Base-by-base conservation (phyloP, 2,113 vertebrate species). In the Dromiciops gliroides region DNA sequence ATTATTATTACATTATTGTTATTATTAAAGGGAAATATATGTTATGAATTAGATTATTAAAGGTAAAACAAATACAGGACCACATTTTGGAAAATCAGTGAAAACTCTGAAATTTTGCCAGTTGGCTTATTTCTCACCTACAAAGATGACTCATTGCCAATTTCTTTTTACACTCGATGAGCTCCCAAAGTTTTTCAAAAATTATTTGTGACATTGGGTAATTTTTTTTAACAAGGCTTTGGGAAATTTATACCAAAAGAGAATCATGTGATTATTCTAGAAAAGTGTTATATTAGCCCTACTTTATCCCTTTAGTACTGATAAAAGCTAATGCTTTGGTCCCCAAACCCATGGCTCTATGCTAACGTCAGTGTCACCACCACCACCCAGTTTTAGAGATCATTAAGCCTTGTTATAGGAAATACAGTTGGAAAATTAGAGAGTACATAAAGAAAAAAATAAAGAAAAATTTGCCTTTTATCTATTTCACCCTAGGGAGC, bases 381-480 rank as follows among this genome's bases (percentile, higher is more conserved):
- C 22, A 89, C 89, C 56, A 56, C n/a, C 28, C 12, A 83, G 44
- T 83, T 92, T 67, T n/a, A 47, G 49, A 94, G n/a, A 94, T 92
- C 93, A 94, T 89, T 83, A 96, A 90, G 91, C 94, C 83, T 96
- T 92, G 60, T 91, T 95, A 96, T 47, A 96, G 91, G 47, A 97
- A 95, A 96, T 95, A 91, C 56, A 90, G 2, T 94, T 97, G 91
- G 48, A 96, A 97, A 60, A 95, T 90, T n/a, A 94, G 90, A 44
- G 6, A 90, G 93, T 92, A 90, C 75, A 95, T 47, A 89, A 67
- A 93, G 91, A 60, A 94, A 94, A 5, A 92, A 96, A 51, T 96
- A 89, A 92, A 95, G 90, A 97, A 93, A 22, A 96, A 88, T 48
- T 75, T 93, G 26, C 48, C 89, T 67, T 60, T 94, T 67, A 95